Conservation (phyloP, 2,888 invertebrate genomes). For the Campopleginae sp. region DNA sequence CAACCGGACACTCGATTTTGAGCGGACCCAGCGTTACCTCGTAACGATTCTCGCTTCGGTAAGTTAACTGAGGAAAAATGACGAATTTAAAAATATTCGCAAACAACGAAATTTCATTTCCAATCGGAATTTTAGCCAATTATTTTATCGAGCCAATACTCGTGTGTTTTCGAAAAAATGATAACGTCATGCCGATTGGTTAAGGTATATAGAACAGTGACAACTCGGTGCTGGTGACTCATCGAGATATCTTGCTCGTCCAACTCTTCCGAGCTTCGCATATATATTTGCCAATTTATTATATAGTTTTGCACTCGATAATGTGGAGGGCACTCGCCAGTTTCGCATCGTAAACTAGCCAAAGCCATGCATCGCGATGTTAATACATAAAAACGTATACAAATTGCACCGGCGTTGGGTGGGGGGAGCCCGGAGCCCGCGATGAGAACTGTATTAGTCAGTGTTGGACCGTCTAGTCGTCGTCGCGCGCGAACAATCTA, state of each 20-base stretch:
- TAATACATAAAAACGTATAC: background rate
- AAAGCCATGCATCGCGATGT: constrained; percentile 40
- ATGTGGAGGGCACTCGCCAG: constrained; percentile 67
- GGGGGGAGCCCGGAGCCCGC: too few species aligned
- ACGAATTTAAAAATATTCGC: constrained; percentile 9
- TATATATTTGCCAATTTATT: constrained; percentile 21
- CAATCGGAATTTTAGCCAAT: too few species aligned
- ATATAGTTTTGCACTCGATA: constrained; percentile 60
- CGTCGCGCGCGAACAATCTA: constrained; percentile 26
- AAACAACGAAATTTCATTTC: too few species aligned
- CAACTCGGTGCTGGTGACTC: constrained; percentile 54
- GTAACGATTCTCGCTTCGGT: constrained; percentile 95
- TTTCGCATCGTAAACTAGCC: constrained; percentile 38
- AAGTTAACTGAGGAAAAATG: constrained; percentile 78
- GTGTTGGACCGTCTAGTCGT: constrained; percentile 69
- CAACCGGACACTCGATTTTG: constrained; percentile 94
- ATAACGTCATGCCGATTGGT: constrained; percentile 26
- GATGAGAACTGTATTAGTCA: constrained; percentile 75
- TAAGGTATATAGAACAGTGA: background rate
- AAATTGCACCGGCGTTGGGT: too few species aligned
- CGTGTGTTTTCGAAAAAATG: too few species aligned
- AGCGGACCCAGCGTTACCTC: constrained; percentile 93
- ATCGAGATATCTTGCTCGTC: constrained; percentile 39
- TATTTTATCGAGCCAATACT: background rate
- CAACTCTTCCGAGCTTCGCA: constrained; percentile 54